phyloP scores from a whole-genome alignment of 2,113 vertebrate species.

The Petromus typicus region DNA sequence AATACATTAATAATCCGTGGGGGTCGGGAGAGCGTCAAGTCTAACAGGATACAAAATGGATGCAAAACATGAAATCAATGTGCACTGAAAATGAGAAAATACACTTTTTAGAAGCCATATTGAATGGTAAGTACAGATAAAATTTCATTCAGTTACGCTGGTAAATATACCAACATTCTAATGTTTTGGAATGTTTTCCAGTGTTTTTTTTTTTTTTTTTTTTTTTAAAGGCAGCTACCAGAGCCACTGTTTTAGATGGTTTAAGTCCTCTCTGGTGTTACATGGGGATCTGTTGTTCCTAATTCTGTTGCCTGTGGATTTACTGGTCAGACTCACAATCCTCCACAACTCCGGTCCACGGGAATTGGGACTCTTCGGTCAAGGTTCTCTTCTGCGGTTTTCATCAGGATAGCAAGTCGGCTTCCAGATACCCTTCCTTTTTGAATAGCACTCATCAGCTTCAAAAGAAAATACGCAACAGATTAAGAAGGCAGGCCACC shows the following conservation, averaged over 20 bases:
- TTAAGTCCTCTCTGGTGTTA: conserved; percentile 59
- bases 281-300: conserved; percentile 16
- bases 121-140: neutral
- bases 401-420: conserved; percentile 96
- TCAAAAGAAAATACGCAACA: conserved; percentile 41
- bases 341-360: conserved; percentile 96
- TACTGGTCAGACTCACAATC: conserved; percentile 88
- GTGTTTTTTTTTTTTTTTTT: too few relatives aligned
- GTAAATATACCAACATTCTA: conserved; percentile 37
- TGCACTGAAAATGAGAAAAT: conserved; percentile 37
- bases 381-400: conserved; percentile 94
- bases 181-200: conserved; percentile 80
- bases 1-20: conserved; percentile 42
- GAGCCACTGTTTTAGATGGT: conserved; percentile 6
- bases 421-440: conserved; percentile 96
- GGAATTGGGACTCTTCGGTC: conserved; percentile 90
- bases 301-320: neutral
- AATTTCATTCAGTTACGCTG: neutral
- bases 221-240: conserved; percentile 34
- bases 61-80: conserved; percentile 55
- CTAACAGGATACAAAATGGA: conserved; percentile 62
- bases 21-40: conserved; percentile 12
- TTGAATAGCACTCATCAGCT: conserved; percentile 98
- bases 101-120: neutral
- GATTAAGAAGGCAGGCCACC: neutral